Base-by-base conservation (phyloP, 1,140 invertebrate genomes). In the Drosophila navojoa region DNA sequence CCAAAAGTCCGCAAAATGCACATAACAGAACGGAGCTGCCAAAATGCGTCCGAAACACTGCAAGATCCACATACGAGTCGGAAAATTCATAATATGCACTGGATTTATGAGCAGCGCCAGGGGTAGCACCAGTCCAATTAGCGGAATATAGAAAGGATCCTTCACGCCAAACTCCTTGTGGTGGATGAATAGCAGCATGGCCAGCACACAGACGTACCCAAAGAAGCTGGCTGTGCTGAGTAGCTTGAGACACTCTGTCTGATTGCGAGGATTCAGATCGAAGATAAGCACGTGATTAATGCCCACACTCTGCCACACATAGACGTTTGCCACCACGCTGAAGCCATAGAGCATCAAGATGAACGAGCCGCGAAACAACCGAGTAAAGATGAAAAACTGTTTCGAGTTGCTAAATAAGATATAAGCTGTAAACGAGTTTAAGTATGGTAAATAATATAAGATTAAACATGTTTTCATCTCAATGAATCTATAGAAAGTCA, bases 1-100 rank as follows among this genome's bases (percentile, higher is more conserved):
- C 97, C 97, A 98, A 93, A 98, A 98, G 93, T 98, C 97, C 38
- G 96, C 96, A 90, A 98, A 98, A 6, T 94, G 94, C 5, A 98
- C 97, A 81, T 95, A 94, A 71, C 95, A 96, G 81, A 98, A 97
- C 6, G 97, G 97, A 5, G 97, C 96, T 6, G 94, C 93, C 59
- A 97, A 81, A 57, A 97, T 95, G 38, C 95, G 93, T 67, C 94
- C 94, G 16, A 64, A 13, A 4, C 81, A 58, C 4, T 73, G 62
- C 0, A 93, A 7, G 0, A 92, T 42, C 92, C 91, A 92, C 15
- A 90, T 82, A 2, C 92, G 91, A 4, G 95, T 94, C 68, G 93
- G 93, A 77, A 94, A 93, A 58, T 94, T 92, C 63, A 95, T 93
- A 6, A 95, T 93, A 35, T 92, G 92, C 5, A 95, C 85, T 11